Evolutionary conservation across 1,140 invertebrate genomes (phyloP).

Genomic region (Periplaneta americana): DNA sequence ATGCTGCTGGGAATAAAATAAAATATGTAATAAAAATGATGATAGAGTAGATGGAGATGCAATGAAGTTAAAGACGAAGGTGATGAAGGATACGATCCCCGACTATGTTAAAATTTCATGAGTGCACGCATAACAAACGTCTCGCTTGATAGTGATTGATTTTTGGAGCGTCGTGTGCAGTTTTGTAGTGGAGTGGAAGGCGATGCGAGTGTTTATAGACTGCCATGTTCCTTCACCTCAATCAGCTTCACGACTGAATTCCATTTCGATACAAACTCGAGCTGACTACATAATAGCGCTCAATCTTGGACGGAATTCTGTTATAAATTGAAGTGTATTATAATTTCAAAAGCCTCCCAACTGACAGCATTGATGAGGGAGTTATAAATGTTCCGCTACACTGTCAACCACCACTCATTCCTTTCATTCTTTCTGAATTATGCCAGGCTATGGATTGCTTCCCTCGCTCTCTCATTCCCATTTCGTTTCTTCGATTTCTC

Average conservation of each 20-base stretch:
- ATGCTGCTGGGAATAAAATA: too few relatives aligned
- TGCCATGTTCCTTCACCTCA: neutral
- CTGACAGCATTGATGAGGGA: neutral
- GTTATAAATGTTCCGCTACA: neutral
- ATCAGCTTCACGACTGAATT: neutral
- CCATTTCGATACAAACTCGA: neutral
- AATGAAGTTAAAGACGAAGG: too few relatives aligned
- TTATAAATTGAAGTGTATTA: neutral
- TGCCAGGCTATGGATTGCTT: neutral
- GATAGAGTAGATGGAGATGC: too few relatives aligned
- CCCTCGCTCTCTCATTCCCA: neutral
- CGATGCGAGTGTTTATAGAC: neutral
- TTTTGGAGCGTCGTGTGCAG: neutral
- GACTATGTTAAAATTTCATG: too few relatives aligned
- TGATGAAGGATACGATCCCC: too few relatives aligned
- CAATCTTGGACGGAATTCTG: neutral
- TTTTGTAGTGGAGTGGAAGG: neutral
- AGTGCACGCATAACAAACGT: too few relatives aligned
- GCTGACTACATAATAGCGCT: neutral
- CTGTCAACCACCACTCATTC: neutral
- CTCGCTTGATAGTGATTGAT: too few relatives aligned
- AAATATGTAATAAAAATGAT: too few relatives aligned
- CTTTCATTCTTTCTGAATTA: neutral
- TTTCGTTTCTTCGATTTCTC: neutral
- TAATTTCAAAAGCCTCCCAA: neutral